These are phyloP conservation scores for Hyposmocoma kahamanoa DNA, from an alignment of 1,140 invertebrate genomes.

Conservation along the genomic window DNA sequence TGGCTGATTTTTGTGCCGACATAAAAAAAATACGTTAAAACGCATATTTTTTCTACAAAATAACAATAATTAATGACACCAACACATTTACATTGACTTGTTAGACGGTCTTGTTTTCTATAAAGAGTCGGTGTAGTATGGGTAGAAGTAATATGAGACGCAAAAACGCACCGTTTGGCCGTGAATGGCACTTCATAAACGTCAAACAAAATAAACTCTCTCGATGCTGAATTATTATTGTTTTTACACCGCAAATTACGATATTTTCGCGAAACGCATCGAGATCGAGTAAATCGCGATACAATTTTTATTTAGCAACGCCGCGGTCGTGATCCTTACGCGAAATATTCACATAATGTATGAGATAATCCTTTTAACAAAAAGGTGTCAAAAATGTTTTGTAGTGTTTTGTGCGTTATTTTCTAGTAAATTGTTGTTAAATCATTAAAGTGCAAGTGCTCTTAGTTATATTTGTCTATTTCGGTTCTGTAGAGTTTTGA, in stretches of 20 bases:
- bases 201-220: conserved; percentile 69
- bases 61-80: too few relatives aligned
- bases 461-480: not conserved
- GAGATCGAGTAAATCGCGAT: conserved; percentile 47
- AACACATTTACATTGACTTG: too few relatives aligned
- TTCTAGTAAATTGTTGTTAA: conserved; percentile 25
- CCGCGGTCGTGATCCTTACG: too few relatives aligned
- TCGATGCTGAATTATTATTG: conserved; percentile 59
- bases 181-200: conserved; percentile 26
- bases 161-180: not conserved
- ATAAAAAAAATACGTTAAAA: too few relatives aligned
- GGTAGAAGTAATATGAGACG: too few relatives aligned
- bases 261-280: conserved; percentile 35
- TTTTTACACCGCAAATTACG: conserved; percentile 38
- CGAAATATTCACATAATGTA: too few relatives aligned
- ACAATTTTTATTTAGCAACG: not conserved
- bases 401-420: conserved; percentile 49
- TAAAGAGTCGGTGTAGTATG: too few relatives aligned
- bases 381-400: conserved; percentile 59
- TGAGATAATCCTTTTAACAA: not conserved
- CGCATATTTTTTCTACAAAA: too few relatives aligned
- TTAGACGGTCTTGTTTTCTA: too few relatives aligned
- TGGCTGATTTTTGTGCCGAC: too few relatives aligned
- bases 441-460: not conserved
- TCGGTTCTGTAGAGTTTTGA: not conserved